phyloP scores from a whole-genome alignment of 2,888 invertebrate species.

The Blastobasis adustella region DNA sequence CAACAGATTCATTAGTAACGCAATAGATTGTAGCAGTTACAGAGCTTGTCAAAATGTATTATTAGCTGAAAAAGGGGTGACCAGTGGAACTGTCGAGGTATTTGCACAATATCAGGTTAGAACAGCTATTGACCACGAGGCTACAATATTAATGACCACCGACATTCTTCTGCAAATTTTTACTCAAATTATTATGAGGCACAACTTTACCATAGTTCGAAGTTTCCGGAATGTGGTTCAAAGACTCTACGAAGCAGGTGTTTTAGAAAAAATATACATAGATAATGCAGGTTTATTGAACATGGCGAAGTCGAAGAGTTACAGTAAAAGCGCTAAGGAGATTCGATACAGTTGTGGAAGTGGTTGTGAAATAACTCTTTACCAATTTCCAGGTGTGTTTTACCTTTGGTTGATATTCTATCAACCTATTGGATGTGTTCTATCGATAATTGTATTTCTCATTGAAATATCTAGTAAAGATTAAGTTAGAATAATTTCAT shows the following conservation, averaged over 20 bases:
- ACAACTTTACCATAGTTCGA: slow-evolving; percentile 25
- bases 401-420: slow-evolving; percentile 40
- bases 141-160: slow-evolving; percentile 30
- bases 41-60: slow-evolving; percentile 29
- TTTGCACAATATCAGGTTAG: slow-evolving; percentile 35
- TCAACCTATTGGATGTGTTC: slow-evolving; percentile 40
- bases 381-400: slow-evolving; percentile 38
- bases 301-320: slow-evolving; percentile 32
- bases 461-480: slow-evolving; percentile 26
- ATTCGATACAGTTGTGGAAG: no score
- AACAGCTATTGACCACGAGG: slow-evolving; percentile 44
- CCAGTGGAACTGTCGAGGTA: slow-evolving; percentile 32
- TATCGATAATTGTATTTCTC: slow-evolving; percentile 35
- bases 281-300: no score
- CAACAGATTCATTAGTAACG: no score
- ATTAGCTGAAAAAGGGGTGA: slow-evolving; percentile 35
- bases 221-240: slow-evolving; percentile 27
- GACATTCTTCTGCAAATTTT: slow-evolving; percentile 43
- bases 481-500: no score
- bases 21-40: slow-evolving; percentile 33
- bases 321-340: slow-evolving; percentile 32
- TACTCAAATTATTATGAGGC: slow-evolving; percentile 49
- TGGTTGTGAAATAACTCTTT: slow-evolving; percentile 45
- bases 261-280: slow-evolving; percentile 39
- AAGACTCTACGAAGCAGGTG: slow-evolving; percentile 49